Evolutionary conservation across 1,140 invertebrate species (phyloP).

Genomic region (Proctacanthus coquilletti): DNA sequence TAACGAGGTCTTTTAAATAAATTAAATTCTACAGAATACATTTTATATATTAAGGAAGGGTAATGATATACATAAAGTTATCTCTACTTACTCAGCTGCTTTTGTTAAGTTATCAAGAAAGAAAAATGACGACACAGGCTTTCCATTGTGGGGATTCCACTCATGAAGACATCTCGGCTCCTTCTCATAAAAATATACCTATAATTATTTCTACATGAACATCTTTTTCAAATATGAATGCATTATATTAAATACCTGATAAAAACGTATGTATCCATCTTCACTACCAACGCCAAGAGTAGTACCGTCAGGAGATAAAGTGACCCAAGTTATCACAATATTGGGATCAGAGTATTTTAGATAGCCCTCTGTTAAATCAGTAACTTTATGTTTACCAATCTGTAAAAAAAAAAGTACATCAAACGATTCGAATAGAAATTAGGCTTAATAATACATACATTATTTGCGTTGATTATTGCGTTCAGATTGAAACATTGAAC

Average conservation of each 20-base stretch:
- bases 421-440: neutral
- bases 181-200: slow-evolving; percentile 46
- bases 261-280: slow-evolving; percentile 84
- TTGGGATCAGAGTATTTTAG: slow-evolving; percentile 51
- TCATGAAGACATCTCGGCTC: slow-evolving; percentile 68
- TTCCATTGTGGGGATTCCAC: slow-evolving; percentile 79
- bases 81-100: slow-evolving; percentile 69
- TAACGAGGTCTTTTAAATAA: no score
- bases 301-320: slow-evolving; percentile 85
- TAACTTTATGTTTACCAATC: slow-evolving; percentile 23
- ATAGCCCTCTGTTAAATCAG: slow-evolving; percentile 37
- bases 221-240: slow-evolving; percentile 13
- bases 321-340: slow-evolving; percentile 64
- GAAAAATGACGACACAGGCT: slow-evolving; percentile 68
- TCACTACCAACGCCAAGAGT: slow-evolving; percentile 74
- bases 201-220: neutral
- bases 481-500: slow-evolving; percentile 24
- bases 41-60: no score
- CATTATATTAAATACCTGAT: slow-evolving; percentile 46
- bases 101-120: slow-evolving; percentile 85
- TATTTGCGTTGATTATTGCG: slow-evolving; percentile 20
- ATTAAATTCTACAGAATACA: no score
- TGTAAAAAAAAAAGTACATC: slow-evolving; percentile 4
- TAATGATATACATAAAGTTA: no score
- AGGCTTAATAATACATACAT: slow-evolving; percentile 13